These are phyloP conservation scores for Uria aalge DNA, from an alignment of 2,113 vertebrate species.

Conservation along the genomic window DNA sequence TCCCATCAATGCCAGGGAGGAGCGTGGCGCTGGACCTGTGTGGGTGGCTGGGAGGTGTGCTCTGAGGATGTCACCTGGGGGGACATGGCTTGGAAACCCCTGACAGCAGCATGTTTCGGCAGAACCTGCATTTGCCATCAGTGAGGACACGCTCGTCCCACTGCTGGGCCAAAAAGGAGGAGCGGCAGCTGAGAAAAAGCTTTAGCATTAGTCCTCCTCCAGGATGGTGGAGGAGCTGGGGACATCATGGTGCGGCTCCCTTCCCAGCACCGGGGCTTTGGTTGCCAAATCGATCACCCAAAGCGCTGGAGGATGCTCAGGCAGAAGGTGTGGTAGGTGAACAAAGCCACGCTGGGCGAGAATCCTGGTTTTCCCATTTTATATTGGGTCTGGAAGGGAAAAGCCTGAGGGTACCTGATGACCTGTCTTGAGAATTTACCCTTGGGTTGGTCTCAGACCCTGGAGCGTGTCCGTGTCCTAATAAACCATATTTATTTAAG, in stretches of 20 bases:
- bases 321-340: not conserved
- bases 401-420: not conserved
- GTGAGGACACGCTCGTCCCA: fast-evolving
- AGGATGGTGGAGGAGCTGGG: not conserved
- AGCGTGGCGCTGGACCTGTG: not conserved
- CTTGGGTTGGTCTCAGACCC: not conserved
- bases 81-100: fast-evolving
- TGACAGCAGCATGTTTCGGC: fast-evolving
- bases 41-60: not conserved
- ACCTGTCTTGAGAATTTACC: not conserved
- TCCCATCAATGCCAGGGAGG: not conserved
- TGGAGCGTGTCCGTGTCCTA: not conserved
- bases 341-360: fast-evolving
- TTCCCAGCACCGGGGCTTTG: not conserved
- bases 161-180: not conserved
- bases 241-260: no score
- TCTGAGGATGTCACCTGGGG: fast-evolving
- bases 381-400: not conserved
- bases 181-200: not conserved
- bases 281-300: not conserved
- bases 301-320: not conserved
- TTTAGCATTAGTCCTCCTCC: not conserved
- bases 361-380: not conserved
- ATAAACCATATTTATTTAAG: not conserved
- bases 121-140: not conserved